phyloP scores from a whole-genome alignment of 2,113 vertebrate species.

The Coturnix japonica region DNA sequence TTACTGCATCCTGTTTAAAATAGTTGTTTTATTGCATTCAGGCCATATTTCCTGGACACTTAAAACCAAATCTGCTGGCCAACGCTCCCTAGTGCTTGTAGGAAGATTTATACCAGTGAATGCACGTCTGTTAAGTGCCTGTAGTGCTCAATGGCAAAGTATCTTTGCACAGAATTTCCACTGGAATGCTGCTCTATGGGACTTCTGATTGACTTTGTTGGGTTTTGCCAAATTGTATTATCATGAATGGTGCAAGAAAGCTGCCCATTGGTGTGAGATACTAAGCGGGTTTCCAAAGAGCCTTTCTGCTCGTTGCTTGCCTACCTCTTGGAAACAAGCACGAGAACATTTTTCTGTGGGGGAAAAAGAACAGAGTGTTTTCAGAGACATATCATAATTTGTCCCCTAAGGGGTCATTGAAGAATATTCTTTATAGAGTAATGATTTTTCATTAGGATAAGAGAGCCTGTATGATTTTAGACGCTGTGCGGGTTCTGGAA shows the following conservation, averaged over 20 bases:
- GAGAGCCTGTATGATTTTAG: conserved; percentile 42
- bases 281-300: not conserved
- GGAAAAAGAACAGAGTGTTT: conserved; percentile 62
- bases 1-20: conserved; percentile 45
- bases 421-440: conserved; percentile 47
- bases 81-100: not conserved
- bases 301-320: not conserved
- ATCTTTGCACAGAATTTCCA: not conserved
- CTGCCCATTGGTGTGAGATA: not conserved
- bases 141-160: not conserved
- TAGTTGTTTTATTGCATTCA: conserved; percentile 12
- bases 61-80: not conserved
- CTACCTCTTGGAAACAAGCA: conserved; percentile 54
- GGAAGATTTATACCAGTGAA: not conserved
- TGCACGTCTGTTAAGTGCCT: not conserved
- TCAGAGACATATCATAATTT: conserved; percentile 51
- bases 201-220: not conserved
- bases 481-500: conserved; percentile 48
- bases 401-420: conserved; percentile 50
- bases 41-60: not conserved
- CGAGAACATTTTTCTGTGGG: conserved; percentile 20
- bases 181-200: not conserved
- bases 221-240: not conserved
- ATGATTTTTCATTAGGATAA: conserved; percentile 50
- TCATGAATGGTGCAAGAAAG: not conserved